A percentile compares a stretch with the other conserved stretches of the same genome.
Evolutionary conservation across 2,888 invertebrate species (phyloP).

Genomic region (Escarpia spicata): DNA sequence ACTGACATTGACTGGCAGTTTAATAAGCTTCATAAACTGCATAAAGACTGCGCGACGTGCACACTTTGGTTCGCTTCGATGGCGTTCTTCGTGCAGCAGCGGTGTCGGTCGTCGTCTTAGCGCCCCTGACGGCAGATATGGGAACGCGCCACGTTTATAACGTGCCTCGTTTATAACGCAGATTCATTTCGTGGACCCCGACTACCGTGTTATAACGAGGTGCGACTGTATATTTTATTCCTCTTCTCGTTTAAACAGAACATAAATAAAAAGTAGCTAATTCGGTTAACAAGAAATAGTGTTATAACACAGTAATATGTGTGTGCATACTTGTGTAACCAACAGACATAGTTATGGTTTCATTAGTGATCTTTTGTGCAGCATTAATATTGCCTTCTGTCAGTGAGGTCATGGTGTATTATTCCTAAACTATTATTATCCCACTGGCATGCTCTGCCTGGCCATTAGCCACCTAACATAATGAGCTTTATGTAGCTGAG

Average conservation of each 20-base stretch:
- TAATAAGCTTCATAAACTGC: no score
- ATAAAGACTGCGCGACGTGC: no score
- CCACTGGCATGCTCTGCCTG: not conserved
- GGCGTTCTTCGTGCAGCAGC: no score
- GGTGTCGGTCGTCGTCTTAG: no score
- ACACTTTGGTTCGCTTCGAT: no score
- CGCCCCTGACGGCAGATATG: no score
- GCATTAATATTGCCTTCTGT: not conserved
- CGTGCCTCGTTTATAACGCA: no score
- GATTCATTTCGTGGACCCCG: no score
- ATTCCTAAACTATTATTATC: not conserved
- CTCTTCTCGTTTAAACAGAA: not conserved
- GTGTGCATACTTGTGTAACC: not conserved
- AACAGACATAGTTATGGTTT: not conserved
- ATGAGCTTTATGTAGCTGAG: not conserved
- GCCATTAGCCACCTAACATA: not conserved
- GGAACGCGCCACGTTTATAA: no score
- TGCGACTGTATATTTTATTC: not conserved
- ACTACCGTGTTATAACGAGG: no score
- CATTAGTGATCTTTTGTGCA: not conserved
- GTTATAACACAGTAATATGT: not conserved
- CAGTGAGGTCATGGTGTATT: not conserved
- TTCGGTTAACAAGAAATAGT: not conserved
- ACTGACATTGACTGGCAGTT: no score
- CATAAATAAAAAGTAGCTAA: not conserved